Conservation (phyloP, 1,140 invertebrate genomes). For the Wasmannia auropunctata region DNA sequence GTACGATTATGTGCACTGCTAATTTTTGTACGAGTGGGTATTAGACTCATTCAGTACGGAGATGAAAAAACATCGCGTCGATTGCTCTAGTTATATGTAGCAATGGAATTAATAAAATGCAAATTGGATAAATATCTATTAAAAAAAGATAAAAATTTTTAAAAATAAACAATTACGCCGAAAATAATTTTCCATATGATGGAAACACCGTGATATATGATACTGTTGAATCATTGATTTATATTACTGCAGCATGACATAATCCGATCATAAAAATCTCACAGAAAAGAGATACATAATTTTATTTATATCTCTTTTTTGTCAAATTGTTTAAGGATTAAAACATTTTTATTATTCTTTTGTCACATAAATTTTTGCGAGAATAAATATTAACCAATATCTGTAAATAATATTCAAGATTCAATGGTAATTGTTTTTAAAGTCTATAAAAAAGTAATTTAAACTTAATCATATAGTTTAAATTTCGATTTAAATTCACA, state of each 20-base stretch:
- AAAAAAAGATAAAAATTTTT: not conserved
- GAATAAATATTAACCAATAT: not conserved
- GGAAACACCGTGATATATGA: not conserved
- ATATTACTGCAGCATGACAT: not conserved
- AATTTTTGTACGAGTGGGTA: not conserved
- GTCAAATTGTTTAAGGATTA: not conserved
- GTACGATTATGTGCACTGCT: not conserved
- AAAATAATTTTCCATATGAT: not conserved
- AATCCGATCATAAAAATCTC: not conserved
- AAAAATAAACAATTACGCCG: not conserved
- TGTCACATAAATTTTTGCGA: not conserved
- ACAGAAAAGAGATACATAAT: not conserved
- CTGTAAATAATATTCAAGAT: not conserved
- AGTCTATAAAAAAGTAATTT: not conserved
- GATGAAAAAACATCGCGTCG: not conserved
- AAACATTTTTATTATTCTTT: not conserved
- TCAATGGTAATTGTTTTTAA: not conserved
- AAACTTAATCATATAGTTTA: not conserved
- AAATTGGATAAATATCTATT: not conserved
- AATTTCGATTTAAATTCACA: not conserved
- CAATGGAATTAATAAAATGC: not conserved
- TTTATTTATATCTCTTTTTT: not conserved
- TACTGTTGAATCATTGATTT: not conserved
- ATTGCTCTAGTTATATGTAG: not conserved
- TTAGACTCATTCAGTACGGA: not conserved